Percentiles rank a stretch among this genome's conserved stretches.
Evolutionary conservation across 2,113 vertebrate species (phyloP).

Genomic region (Ammospiza caudacuta): DNA sequence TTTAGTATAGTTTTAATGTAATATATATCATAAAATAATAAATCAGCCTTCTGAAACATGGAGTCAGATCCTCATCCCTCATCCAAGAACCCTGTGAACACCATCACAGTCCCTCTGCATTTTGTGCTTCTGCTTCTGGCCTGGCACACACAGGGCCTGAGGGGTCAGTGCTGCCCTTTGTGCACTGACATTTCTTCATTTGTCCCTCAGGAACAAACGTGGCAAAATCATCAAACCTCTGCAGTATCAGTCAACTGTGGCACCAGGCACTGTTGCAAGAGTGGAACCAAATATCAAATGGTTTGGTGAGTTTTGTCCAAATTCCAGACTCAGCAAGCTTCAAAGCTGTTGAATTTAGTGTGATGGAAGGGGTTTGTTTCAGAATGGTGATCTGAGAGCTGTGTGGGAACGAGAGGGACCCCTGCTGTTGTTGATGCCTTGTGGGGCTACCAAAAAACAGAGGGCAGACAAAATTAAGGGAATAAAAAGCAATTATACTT

Average conservation of each 20-base stretch:
- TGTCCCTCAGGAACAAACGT: constrained; percentile 79
- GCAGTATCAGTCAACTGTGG: constrained; percentile 89
- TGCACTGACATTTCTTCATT: neutral
- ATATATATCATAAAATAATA: too few species aligned
- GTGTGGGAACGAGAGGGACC: neutral
- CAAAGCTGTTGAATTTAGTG: neutral
- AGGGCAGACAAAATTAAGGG: too few species aligned
- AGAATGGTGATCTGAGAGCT: neutral
- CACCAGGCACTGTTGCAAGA: constrained; percentile 90
- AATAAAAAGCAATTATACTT: neutral
- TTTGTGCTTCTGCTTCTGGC: neutral
- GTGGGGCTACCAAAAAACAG: neutral
- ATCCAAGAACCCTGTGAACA: too few species aligned
- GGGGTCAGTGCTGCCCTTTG: neutral
- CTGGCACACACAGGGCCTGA: neutral
- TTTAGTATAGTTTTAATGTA: too few species aligned
- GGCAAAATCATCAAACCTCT: constrained; percentile 92
- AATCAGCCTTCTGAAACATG: too few species aligned
- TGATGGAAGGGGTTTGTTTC: neutral
- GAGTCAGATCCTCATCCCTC: too few species aligned
- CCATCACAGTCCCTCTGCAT: neutral
- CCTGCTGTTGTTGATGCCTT: neutral
- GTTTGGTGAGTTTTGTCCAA: constrained; percentile 85
- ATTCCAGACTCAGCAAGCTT: neutral
- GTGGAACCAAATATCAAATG: constrained; percentile 99